Base-by-base conservation (phyloP, 2,797 vertebrate genomes). In the Alauda arvensis region DNA sequence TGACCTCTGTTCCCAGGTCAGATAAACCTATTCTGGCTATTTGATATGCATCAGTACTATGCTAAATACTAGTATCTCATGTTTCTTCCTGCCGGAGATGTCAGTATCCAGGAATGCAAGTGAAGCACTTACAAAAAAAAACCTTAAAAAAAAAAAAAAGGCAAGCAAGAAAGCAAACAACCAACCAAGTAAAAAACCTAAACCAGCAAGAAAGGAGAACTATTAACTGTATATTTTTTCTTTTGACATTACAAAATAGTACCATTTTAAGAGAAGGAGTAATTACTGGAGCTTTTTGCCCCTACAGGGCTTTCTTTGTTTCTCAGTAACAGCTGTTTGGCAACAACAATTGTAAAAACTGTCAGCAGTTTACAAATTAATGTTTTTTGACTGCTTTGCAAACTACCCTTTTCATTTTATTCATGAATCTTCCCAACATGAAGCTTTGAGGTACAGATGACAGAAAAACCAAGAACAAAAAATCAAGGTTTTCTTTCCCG, bases 311-410 rank as follows among this genome's bases (percentile, higher is more conserved):
- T 82, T 56, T 5, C n/a, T 53, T 85, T 57, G 12, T 86, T 80
- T 83, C 40, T 80, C 57, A 48, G 17, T 62, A 84, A 76, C 65
- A 89, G 57, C 71, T 89, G 37, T 69, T 88, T 70, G 40, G 59
- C 37, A 83, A 57, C 20, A 55, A 49, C 45, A 74, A 48, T 79
- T 74, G 18, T 34, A 65, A 70, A 82, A 88, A 66, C 29, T 75
- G 67, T 77, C 56, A 56, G 14, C 52, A 61, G 25, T 82, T 91
- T 60, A 46, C 43, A 90, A 89, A 81, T 85, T 45, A 94, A 60
- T 90, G 40, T 63, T 88, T 78, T 61, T 63, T 17, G 11, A 68
- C 37, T 79, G 33, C 63, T 83, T 87, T 89, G 53, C 40, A 74
- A 91, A 84, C 84, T 72, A 29, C 19, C 20, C 4, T 18, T 78